Evolutionary conservation across 1,140 invertebrate species (phyloP), one percentile per base, ranked within the genome.

Genomic region (Bombus pascuorum): DNA sequence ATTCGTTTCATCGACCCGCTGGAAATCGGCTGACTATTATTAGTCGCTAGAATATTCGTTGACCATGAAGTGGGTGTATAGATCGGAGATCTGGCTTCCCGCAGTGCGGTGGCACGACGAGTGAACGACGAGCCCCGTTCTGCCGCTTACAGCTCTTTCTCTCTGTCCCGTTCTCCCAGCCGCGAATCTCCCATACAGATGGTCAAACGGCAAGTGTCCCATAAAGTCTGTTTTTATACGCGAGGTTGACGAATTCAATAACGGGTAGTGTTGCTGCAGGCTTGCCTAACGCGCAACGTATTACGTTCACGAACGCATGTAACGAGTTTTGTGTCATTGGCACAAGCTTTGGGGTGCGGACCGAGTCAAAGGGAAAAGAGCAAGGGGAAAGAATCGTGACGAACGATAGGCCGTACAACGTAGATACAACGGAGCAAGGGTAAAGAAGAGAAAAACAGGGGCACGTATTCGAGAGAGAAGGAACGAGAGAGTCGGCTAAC

Each of bases 241-340:
- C 91, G 90, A 87, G 89, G 89, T 86, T 92, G 92, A 93, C 92
- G 93, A 93, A 94, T 94, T 94, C 92, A 93, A 94, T 94, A 93
- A 93, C 83, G 88, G 88, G 70, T 32, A 62, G 70, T 79, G 72
- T 75, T 62, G 44, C 37, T 59, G 37, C 77, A 37, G 59, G 74
- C 47, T 44, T 81, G 90, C 88, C 89, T 88, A 90, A 91, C 84
- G 85, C 83, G 87, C 71, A 84, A 81, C 81, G 90, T 92, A 90
- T 85, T 85, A 90, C 91, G 89, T 91, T 91, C 89, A 91, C 87
- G 88, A 87, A 90, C 83, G 89, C 92, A 87, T 92, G 91, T 94
- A 94, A 94, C 92, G 92, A 93, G 92, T 93, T 95, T 94, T 91
- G 87, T 92, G 92, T 93, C 78, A 77, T 85, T 53, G 84, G 62